These are phyloP conservation scores for Leucophora obtusa DNA, from an alignment of 2,888 invertebrate genomes.

Conservation along the genomic window DNA sequence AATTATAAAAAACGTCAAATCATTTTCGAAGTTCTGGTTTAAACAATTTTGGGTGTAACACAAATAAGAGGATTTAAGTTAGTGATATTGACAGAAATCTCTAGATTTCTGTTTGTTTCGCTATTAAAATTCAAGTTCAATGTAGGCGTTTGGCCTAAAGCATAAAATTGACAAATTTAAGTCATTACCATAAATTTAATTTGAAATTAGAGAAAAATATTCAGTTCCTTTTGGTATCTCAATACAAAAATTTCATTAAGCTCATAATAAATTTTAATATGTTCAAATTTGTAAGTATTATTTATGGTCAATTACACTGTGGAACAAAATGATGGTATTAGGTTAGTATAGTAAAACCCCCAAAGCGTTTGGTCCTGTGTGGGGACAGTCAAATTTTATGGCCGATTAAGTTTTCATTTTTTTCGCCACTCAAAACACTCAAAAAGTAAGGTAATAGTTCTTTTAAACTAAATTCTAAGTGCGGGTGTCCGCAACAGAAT, in stretches of 20 bases:
- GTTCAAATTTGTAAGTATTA: conserved; percentile 52
- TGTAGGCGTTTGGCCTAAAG: conserved; percentile 59
- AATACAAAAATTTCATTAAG: not conserved
- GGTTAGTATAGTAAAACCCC: too few relatives aligned
- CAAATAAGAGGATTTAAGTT: conserved; percentile 42
- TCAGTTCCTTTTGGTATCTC: not conserved
- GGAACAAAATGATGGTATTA: too few relatives aligned
- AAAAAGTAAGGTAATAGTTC: too few relatives aligned
- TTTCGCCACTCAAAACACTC: too few relatives aligned
- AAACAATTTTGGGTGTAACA: conserved; percentile 9
- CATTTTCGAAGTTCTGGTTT: conserved; percentile 31
- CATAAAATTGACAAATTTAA: not conserved
- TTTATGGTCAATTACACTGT: not conserved
- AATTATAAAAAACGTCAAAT: conserved; percentile 4
- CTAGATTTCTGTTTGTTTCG: not conserved
- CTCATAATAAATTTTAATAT: conserved; percentile 29
- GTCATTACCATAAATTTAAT: not conserved
- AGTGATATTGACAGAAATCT: conserved; percentile 5
- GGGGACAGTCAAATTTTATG: too few relatives aligned
- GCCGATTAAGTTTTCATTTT: too few relatives aligned
- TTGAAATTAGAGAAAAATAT: not conserved
- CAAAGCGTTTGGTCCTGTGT: too few relatives aligned
- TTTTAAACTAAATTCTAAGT: too few relatives aligned
- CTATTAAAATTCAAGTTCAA: conserved; percentile 71
- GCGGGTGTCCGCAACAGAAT: too few relatives aligned